These are phyloP conservation scores for Erannis defoliaria DNA, from an alignment of 2,888 invertebrate genomes.

Conservation along the genomic window DNA sequence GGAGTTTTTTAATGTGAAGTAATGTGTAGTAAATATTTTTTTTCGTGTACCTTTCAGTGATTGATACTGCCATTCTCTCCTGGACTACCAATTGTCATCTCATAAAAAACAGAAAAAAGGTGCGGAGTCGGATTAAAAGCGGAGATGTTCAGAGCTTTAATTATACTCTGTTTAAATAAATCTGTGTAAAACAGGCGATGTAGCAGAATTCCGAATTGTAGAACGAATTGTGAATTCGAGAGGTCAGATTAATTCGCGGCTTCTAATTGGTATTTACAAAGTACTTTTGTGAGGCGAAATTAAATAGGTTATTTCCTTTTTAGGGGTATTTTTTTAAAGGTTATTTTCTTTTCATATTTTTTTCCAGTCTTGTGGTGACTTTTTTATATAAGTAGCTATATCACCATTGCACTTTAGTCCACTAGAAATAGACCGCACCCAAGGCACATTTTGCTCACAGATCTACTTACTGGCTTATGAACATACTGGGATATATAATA, in stretches of 20 bases:
- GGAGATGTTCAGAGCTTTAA: conserved; percentile 79
- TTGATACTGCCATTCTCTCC: not conserved
- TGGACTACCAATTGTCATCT: conserved; percentile 40
- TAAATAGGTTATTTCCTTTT: conserved; percentile 11
- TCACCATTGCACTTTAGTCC: no score
- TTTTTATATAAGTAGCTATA: not conserved
- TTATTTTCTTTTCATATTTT: not conserved
- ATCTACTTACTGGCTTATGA: no score
- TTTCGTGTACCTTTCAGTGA: not conserved
- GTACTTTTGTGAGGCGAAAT: conserved; percentile 21
- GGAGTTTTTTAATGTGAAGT: no score
- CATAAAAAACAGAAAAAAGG: conserved; percentile 71
- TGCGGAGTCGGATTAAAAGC: conserved; percentile 73
- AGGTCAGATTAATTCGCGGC: conserved; percentile 28
- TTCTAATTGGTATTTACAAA: conserved; percentile 32
- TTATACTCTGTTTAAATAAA: conserved; percentile 84
- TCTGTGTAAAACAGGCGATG: conserved; percentile 68
- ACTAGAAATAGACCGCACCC: no score
- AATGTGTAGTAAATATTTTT: not conserved
- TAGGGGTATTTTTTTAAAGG: not conserved
- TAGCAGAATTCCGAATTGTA: conserved; percentile 39
- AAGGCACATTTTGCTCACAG: no score
- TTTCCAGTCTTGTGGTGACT: not conserved
- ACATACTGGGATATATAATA: no score
- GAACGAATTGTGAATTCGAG: conserved; percentile 40